Base-by-base conservation (phyloP, 2,113 vertebrate species). In the Petrocephalus zakoni region DNA sequence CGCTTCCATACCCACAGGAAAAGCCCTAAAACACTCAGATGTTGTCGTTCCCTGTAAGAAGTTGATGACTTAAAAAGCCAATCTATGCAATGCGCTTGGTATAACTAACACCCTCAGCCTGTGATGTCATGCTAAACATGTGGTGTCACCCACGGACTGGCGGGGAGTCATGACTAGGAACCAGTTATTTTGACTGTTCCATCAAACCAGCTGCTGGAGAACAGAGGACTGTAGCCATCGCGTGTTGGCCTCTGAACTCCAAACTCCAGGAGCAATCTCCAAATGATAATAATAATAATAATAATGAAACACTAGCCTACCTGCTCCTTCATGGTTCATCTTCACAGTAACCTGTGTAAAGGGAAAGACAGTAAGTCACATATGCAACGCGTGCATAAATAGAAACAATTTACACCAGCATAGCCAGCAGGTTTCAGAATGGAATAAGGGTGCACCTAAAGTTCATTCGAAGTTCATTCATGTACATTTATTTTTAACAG, bases 341-440 rank as follows among this genome's bases (percentile, higher is more conserved):
- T 94, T 95, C 88, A 94, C 94, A 92, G 93, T 94, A 89, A 95
- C 94, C 97, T 99, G 89, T 7, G 93, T 94, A 87, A 95, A 89
- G 95, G 68, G 92, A 92, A 89, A 89, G 88, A 46, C 85, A 91
- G 0, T 15, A 86, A 58, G 56, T 82, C 56, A 90, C 68, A 56
- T 8, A 52, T 13, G 53, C 46, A 82, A 21, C 37, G 11, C n/a
- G 75, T 81, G 3, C 21, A 19, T 47, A 22, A 10, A 49, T 22
- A 83, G 19, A n/a, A n/a, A n/a, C 19, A 46, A 49, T 83, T 49
- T n/a, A 83, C 29, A 78, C 34, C 68, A 37, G 15, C 29, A 37
- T 75, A 8, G 2, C 72, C 72, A 78, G 13, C 72, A 78, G 34
- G 15, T 78, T 34, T 19, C 5, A 17, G 34, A 78, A 78, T 78